A percentile compares a stretch with the other conserved stretches of the same genome.
Conservation (phyloP, 2,888 invertebrate species). For the Diaperis boleti region DNA sequence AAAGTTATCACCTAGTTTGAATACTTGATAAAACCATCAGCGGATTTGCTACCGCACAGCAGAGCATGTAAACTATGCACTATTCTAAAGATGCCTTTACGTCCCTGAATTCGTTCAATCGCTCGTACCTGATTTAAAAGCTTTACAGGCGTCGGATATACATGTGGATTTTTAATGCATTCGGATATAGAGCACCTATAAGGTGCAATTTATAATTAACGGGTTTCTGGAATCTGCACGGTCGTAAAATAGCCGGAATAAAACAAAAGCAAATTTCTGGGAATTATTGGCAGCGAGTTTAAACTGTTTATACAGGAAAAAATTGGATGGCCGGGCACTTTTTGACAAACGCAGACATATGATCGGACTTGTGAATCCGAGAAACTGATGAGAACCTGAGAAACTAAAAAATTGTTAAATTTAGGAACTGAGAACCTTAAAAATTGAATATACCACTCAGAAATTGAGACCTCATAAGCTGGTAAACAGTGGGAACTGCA, state of each 20-base stretch:
- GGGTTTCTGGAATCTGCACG: slow-evolving; percentile 17
- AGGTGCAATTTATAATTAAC: slow-evolving; percentile 35
- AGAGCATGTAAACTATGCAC: not conserved
- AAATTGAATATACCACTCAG: too few relatives aligned
- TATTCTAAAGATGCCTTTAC: slow-evolving; percentile 1
- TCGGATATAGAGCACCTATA: slow-evolving; percentile 30
- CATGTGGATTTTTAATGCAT: slow-evolving; percentile 29
- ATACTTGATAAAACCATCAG: not conserved
- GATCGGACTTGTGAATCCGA: too few relatives aligned
- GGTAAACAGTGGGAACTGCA: too few relatives aligned
- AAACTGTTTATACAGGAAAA: too few relatives aligned
- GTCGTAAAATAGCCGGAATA: slow-evolving; percentile 28
- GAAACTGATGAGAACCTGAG: too few relatives aligned
- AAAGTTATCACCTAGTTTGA: slow-evolving; percentile 4
- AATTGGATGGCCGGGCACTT: too few relatives aligned
- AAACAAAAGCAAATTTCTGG: slow-evolving; percentile 33
- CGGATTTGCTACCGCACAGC: slow-evolving; percentile 2
- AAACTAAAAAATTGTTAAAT: too few relatives aligned
- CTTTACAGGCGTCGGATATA: slow-evolving; percentile 9
- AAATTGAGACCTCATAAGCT: too few relatives aligned
- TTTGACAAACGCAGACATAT: too few relatives aligned
- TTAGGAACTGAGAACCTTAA: too few relatives aligned
- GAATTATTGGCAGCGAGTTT: slow-evolving; percentile 37
- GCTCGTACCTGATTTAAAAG: slow-evolving; percentile 7
- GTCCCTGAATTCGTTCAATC: slow-evolving; percentile 4